These are phyloP conservation scores for Bergia sp. DNA, from an alignment of 92 coral and sea anemone species.

Conservation along the genomic window DNA sequence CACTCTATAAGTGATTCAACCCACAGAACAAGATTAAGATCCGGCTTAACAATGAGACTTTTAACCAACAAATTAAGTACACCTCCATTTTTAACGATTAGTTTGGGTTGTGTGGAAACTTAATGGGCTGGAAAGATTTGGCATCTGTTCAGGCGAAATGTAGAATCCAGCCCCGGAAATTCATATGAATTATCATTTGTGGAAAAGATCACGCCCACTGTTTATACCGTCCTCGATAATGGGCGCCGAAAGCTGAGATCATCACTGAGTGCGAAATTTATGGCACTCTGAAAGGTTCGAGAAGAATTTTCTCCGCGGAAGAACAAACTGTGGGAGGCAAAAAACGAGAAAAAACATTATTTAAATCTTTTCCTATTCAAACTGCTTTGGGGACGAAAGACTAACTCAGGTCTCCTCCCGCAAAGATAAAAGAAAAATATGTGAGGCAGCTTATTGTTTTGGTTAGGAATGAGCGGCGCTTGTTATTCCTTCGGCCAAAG, in stretches of 20 bases:
- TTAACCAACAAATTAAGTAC: conserved; percentile 42
- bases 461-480: conserved; percentile 58
- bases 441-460: conserved; percentile 57
- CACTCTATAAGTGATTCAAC: conserved; percentile 19
- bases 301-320: conserved; percentile 56
- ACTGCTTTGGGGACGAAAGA: conserved; percentile 40
- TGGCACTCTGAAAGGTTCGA: conserved; percentile 45
- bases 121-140: conserved; percentile 39
- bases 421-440: conserved; percentile 47
- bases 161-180: conserved; percentile 78
- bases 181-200: conserved; percentile 68
- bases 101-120: conserved; percentile 9
- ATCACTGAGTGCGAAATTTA: conserved; percentile 35
- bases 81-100: conserved; percentile 31
- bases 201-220: conserved; percentile 79
- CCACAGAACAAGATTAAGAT: conserved; percentile 56
- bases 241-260: conserved; percentile 48
- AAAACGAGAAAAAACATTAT: conserved; percentile 40
- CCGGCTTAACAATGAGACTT: conserved; percentile 34
- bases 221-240: conserved; percentile 45
- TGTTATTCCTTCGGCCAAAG: conserved; percentile 31
- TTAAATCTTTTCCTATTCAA: conserved; percentile 40
- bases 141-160: conserved; percentile 52
- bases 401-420: conserved; percentile 54
- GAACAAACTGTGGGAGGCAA: conserved; percentile 37